Base-by-base conservation (phyloP, 2,113 vertebrate genomes). In the Odontophorus gujanensis region DNA sequence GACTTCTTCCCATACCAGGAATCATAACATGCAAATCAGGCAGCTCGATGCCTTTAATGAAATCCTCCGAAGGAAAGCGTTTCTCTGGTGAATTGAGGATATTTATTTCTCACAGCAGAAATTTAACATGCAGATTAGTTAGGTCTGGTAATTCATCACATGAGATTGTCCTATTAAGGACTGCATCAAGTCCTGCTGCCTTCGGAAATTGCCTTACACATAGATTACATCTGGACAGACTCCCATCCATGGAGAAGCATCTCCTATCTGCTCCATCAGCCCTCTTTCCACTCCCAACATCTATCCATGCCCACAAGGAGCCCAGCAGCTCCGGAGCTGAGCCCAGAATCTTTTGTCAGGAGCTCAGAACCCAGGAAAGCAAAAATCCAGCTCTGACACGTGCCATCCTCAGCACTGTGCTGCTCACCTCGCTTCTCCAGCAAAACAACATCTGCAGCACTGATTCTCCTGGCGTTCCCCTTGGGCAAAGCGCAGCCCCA, bases 81-180 rank as follows among this genome's bases (percentile, higher is more conserved):
- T 89, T 86, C 96, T 95, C 96, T 77, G 95, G 93, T 24, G 95
- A 92, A 87, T 95, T 42, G 90, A 94, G 93, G 92, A 96, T 96
- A 87, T 97, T 97, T 97, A 96, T 97, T 98, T 95, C 96, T 84
- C 88, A 53, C 80, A 57, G 92, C 51, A 97, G 96, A 93, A 97
- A 96, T 97, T 96, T 96, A 97, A 95, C 96, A 96, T 97, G 97
- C 97, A 97, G 96, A 98, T 97, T 93, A 96, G 95, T 93, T 92
- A 79, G 85, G 88, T 8, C 95, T 96, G 96, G 87, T 97, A 97
- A 95, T 97, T 96, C 92, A 96, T 96, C 96, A 97, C 97, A 92
- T 26, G 92, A 93, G 96, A 97, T 92, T 92, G 97, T 96, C 96
- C 81, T 92, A 94, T 95, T 95, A 96, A 93, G 81, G 81, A 91